phyloP scores from a whole-genome alignment of 2,888 invertebrate species.

The Drosophila helvetica region DNA sequence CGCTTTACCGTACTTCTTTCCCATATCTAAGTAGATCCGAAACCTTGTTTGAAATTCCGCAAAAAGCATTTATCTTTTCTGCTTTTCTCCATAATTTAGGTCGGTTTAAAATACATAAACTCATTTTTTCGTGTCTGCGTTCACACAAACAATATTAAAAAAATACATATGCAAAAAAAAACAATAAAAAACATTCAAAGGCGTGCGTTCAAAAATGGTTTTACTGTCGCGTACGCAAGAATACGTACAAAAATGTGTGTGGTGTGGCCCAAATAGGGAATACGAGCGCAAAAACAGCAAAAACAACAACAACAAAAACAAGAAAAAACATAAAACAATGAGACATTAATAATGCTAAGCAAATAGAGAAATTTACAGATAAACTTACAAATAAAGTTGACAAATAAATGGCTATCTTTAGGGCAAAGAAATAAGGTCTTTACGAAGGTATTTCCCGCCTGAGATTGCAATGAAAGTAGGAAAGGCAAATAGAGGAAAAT shows the following conservation, averaged over 20 bases:
- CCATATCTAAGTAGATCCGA: background rate
- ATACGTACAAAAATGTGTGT: conserved; percentile 67
- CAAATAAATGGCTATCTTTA: conserved; percentile 12
- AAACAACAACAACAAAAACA: too few species aligned
- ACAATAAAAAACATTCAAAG: conserved; percentile 33
- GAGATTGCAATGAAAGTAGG: background rate
- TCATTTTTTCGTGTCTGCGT: conserved; percentile 46
- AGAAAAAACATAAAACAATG: conserved; percentile 38
- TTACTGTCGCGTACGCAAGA: conserved; percentile 74
- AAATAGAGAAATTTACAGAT: conserved; percentile 54
- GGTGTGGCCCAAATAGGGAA: conserved; percentile 69
- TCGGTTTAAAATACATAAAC: conserved; percentile 73
- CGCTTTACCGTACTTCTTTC: background rate
- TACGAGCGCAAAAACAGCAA: conserved; percentile 39
- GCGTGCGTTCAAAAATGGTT: conserved; percentile 52
- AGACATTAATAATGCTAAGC: conserved; percentile 64
- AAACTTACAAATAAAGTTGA: conserved; percentile 16
- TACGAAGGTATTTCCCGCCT: background rate
- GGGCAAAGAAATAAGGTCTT: conserved; percentile 5
- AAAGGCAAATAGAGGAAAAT: background rate
- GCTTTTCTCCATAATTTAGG: conserved; percentile 57
- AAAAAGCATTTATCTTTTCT: conserved; percentile 25
- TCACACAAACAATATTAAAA: conserved; percentile 53
- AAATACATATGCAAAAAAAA: conserved; percentile 32
- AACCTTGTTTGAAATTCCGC: conserved; percentile 2